A percentile compares a stretch with the other conserved stretches of the same genome.
Conservation (phyloP, 30 jellyfish, hydroid and myxozoan genomes). For the Mastigias papua region DNA sequence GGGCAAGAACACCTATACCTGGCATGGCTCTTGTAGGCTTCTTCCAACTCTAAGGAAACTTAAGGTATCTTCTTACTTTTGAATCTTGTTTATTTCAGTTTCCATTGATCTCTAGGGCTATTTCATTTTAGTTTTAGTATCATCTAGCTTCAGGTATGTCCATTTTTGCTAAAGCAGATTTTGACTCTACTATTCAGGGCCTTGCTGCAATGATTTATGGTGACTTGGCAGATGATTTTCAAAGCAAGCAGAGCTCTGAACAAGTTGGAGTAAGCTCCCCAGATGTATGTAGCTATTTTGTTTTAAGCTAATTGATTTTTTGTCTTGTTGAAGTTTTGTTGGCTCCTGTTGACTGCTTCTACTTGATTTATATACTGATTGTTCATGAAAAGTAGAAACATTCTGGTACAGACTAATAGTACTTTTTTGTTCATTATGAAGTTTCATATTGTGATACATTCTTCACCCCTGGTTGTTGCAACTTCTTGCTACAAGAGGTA, state of each 20-base stretch:
- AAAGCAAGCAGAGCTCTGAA: neutral
- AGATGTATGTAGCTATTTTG: neutral
- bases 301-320: too few species aligned
- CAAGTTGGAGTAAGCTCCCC: neutral
- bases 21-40: conserved; percentile 86
- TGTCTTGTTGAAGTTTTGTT: too few species aligned
- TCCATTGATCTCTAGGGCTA: conserved; percentile 1
- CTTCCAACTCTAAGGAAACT: conserved; percentile 74
- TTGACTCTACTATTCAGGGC: conserved; percentile 5
- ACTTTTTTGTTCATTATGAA: too few species aligned
- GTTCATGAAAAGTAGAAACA: too few species aligned
- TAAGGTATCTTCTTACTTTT: conserved; percentile 49
- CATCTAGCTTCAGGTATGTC: neutral
- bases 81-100: neutral
- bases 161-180: neutral
- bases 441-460: too few species aligned
- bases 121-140: neutral
- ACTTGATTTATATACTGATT: too few species aligned
- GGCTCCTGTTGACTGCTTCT: too few species aligned
- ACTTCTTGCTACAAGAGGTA: too few species aligned
- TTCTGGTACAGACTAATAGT: too few species aligned
- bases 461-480: too few species aligned
- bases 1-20: conserved; percentile 83
- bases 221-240: neutral
- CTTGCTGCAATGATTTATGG: conserved; percentile 52